These are phyloP conservation scores for Hypotaenidia philippensis DNA, from an alignment of 2,797 vertebrate genomes.

Conservation along the genomic window DNA sequence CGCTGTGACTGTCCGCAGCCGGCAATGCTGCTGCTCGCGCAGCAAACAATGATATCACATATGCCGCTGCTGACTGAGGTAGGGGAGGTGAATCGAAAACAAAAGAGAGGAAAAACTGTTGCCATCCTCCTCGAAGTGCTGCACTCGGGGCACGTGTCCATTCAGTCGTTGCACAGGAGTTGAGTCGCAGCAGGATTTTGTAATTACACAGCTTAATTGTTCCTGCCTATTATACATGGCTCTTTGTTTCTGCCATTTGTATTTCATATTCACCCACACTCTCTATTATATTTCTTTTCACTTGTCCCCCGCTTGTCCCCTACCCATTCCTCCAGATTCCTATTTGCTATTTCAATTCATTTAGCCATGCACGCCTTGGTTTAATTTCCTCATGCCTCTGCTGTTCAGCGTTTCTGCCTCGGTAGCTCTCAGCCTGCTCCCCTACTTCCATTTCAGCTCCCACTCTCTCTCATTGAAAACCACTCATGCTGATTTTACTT, in stretches of 20 bases:
- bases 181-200: neutral
- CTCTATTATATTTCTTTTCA: slow-evolving; percentile 8
- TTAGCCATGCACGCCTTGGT: neutral
- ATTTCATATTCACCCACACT: slow-evolving; percentile 47
- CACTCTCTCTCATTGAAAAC: slow-evolving; percentile 13
- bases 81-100: neutral
- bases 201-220: slow-evolving; percentile 39
- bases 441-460: slow-evolving; percentile 53
- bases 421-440: slow-evolving; percentile 30
- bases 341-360: slow-evolving; percentile 21
- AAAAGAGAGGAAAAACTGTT: neutral
- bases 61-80: neutral
- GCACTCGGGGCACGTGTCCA: neutral
- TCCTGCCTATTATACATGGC: neutral
- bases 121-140: neutral
- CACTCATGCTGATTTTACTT: slow-evolving; percentile 53
- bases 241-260: slow-evolving; percentile 51
- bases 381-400: slow-evolving; percentile 27
- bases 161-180: neutral
- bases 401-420: slow-evolving; percentile 8
- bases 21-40: accelerated
- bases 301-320: neutral
- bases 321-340: neutral
- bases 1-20: neutral
- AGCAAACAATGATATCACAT: neutral